Base-by-base conservation (phyloP, 2,888 invertebrate species). In the Amiota mariae region DNA sequence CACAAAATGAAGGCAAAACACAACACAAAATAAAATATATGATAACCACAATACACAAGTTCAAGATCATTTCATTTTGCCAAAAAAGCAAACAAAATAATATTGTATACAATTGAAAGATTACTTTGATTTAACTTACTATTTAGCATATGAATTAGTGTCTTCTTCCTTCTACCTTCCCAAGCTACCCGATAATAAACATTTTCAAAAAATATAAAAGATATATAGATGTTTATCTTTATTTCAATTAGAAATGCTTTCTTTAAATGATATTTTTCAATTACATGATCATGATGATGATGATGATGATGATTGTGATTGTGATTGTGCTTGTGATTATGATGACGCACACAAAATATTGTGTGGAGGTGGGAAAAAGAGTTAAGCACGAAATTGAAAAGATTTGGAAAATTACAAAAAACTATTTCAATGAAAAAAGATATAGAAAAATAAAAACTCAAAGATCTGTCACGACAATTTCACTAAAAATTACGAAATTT, bases 381-480 rank as follows among this genome's bases (percentile, higher is more conserved):
- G 36, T 36, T 6, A 6, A 36, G 36, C 36, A 36, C 36, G 36
- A 36, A 36, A 36, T 6, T 36, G 36, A 36, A 36, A 36, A 36
- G 36, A 36, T 36, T 36, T 36, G 36, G 36, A 36, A 36, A 36
- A 36, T 36, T 36, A 36, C 36, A 36, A 36, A 20, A 59, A 15
- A 59, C 15, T 20, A 59, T 4, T 9, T 20, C 9, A 20, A 59
- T 20, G 12, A 24, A 63, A 63, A 24, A 24, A 36, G 13, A 24
- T 46, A 36, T 12, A 59, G 10, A 8, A 61, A 59, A 11, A n/a
- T n/a, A 71, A 77, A 77, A 78, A 74, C 70, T n/a, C 61, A 76
- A 67, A 72, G 80, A 79, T 81, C 75, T 84, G 81, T 85, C 82
- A 82, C 77, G 77, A 78, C 85, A 83, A 85, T 83, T 81, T 82